These are phyloP conservation scores for Ornithoptera alexandrae DNA, from an alignment of 2,888 invertebrate species.

Conservation along the genomic window DNA sequence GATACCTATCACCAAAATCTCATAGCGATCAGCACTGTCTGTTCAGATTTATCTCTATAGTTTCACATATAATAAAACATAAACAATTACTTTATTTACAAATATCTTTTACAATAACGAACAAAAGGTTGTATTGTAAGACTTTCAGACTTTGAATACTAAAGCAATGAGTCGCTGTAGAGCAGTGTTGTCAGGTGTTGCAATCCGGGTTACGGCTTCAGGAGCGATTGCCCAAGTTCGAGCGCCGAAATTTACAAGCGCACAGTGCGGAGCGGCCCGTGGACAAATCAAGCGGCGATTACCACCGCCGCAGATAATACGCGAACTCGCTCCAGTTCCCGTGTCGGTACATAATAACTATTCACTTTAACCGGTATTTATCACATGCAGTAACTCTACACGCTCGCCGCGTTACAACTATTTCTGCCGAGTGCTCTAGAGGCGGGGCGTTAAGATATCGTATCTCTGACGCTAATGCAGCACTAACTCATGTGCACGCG, in stretches of 20 bases:
- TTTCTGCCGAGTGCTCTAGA: slow-evolving; percentile 53
- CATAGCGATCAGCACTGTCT: too few relatives aligned
- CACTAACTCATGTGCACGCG: slow-evolving; percentile 72
- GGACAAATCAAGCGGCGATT: slow-evolving; percentile 43
- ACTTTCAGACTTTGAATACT: not conserved
- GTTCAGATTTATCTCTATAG: too few relatives aligned
- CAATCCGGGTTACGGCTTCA: slow-evolving; percentile 1
- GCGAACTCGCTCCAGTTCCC: slow-evolving; percentile 29
- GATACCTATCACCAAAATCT: too few relatives aligned
- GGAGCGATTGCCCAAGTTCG: slow-evolving; percentile 17
- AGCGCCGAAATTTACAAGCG: slow-evolving; percentile 31
- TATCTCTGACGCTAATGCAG: slow-evolving; percentile 73
- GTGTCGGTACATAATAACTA: slow-evolving; percentile 36
- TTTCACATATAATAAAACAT: too few relatives aligned
- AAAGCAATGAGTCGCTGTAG: not conserved
- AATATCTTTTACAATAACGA: not conserved
- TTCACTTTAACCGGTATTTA: slow-evolving; percentile 46
- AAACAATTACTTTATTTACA: too few relatives aligned
- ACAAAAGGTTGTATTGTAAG: not conserved
- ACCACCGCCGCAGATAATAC: slow-evolving; percentile 47
- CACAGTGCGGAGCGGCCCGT: slow-evolving; percentile 34
- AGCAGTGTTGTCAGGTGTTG: not conserved
- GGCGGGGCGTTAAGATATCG: slow-evolving; percentile 67
- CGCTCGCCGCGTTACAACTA: slow-evolving; percentile 57
- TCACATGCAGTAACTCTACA: slow-evolving; percentile 51